phyloP scores from a whole-genome alignment of 2,888 invertebrate species.

The Syritta pipiens region DNA sequence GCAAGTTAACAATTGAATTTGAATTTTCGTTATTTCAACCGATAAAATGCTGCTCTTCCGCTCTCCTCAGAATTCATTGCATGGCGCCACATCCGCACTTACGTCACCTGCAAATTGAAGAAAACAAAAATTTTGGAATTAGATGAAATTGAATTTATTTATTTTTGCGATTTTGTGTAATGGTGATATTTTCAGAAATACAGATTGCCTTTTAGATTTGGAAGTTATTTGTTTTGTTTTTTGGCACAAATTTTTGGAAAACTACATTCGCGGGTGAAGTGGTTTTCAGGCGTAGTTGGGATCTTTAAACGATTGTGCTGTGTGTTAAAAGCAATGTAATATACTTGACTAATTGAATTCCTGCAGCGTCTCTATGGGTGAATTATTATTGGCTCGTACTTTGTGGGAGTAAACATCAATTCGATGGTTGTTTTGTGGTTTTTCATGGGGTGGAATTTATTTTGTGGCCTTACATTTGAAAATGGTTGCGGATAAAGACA shows the following conservation, averaged over 20 bases:
- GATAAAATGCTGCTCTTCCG: slow-evolving; percentile 32
- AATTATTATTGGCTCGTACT: too few relatives aligned
- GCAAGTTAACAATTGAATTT: not conserved
- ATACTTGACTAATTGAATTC: slow-evolving; percentile 60
- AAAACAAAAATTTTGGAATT: not conserved
- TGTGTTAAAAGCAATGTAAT: too few relatives aligned
- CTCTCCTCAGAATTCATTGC: slow-evolving; percentile 31
- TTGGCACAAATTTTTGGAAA: slow-evolving; percentile 31
- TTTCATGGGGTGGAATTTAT: too few relatives aligned
- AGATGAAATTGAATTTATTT: slow-evolving; percentile 3
- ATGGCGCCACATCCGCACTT: slow-evolving; percentile 59
- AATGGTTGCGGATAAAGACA: too few relatives aligned
- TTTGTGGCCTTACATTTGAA: too few relatives aligned
- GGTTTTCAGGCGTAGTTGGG: not conserved
- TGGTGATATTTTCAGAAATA: slow-evolving; percentile 34
- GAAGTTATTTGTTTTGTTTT: slow-evolving; percentile 4
- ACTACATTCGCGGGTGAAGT: not conserved
- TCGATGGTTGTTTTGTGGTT: too few relatives aligned
- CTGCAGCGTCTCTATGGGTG: slow-evolving; percentile 2
- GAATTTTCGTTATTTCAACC: slow-evolving; percentile 18
- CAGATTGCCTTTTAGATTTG: slow-evolving; percentile 27
- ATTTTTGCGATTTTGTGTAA: slow-evolving; percentile 7
- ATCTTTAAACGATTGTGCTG: slow-evolving; percentile 10
- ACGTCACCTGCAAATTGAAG: slow-evolving; percentile 44
- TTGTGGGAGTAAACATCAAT: too few relatives aligned